These are phyloP conservation scores for Passer montanus DNA, from an alignment of 2,113 vertebrate genomes.

Conservation along the genomic window DNA sequence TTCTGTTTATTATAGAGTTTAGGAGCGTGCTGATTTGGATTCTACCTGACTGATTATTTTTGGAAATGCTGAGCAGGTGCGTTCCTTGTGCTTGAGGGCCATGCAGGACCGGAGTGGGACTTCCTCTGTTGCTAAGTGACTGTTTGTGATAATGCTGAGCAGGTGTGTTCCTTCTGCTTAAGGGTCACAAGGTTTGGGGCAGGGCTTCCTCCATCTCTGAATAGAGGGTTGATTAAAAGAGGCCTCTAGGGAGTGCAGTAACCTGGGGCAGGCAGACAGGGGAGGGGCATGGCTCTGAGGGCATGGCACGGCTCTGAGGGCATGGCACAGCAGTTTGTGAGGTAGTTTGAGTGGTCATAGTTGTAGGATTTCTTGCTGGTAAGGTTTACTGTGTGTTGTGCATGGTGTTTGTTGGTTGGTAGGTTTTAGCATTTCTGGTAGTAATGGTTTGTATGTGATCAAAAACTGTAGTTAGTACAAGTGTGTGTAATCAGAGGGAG, in stretches of 20 bases:
- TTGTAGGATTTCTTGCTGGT: neutral
- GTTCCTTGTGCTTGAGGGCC: neutral
- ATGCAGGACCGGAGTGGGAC: no score
- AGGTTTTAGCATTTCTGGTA: neutral
- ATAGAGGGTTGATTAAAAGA: neutral
- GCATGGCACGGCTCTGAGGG: no score
- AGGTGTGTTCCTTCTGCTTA: neutral
- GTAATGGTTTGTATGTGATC: neutral
- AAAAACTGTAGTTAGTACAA: neutral
- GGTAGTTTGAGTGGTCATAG: neutral
- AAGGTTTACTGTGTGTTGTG: neutral
- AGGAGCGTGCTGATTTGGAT: neutral
- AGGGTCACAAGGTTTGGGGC: neutral
- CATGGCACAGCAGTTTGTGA: neutral
- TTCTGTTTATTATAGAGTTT: neutral
- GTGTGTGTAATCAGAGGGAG: neutral
- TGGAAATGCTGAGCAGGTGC: neutral
- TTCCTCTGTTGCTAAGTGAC: neutral
- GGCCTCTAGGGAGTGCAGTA: neutral
- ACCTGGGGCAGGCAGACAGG: neutral
- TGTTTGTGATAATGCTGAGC: neutral
- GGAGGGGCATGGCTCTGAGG: neutral
- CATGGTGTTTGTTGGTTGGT: neutral
- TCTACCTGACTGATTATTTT: neutral
- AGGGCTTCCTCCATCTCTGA: neutral